These are phyloP conservation scores for Brachionus asplanchnoidis DNA, from an alignment of 1,140 invertebrate species.

Conservation along the genomic window DNA sequence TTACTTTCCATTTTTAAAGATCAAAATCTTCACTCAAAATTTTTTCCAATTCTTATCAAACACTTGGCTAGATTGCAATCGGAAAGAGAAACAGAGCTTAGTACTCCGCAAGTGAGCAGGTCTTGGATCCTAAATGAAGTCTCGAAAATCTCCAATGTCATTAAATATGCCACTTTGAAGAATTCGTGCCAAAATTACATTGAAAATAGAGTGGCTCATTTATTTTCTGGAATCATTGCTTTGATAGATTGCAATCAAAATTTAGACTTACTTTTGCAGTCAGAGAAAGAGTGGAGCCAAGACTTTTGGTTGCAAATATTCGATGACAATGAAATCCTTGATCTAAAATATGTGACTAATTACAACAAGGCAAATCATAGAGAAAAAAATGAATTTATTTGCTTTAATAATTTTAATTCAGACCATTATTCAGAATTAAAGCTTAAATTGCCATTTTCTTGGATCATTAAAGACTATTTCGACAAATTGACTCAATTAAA, in stretches of 20 bases:
- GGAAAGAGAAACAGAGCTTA: not conserved
- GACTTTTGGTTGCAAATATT: not conserved
- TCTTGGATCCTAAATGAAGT: constrained; percentile 7
- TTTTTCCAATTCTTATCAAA: not conserved
- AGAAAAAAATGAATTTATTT: too few species aligned
- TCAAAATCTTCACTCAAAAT: not conserved
- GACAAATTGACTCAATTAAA: too few species aligned
- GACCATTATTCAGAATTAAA: too few species aligned
- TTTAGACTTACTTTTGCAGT: not conserved
- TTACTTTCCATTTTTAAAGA: not conserved
- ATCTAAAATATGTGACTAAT: too few species aligned
- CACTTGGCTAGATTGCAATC: not conserved
- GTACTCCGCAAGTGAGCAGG: not conserved
- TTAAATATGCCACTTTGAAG: constrained; percentile 30
- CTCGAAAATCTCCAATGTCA: constrained; percentile 17
- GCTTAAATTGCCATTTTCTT: too few species aligned
- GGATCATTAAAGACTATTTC: too few species aligned
- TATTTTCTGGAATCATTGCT: not conserved
- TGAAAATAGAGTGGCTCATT: not conserved
- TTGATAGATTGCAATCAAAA: not conserved
- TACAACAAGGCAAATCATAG: too few species aligned
- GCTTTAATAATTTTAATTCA: too few species aligned
- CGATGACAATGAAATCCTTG: too few species aligned
- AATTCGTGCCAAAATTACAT: constrained; percentile 32
- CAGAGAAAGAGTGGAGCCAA: not conserved